Conservation (phyloP, 2,113 vertebrate species). For the Colinus virginianus region DNA sequence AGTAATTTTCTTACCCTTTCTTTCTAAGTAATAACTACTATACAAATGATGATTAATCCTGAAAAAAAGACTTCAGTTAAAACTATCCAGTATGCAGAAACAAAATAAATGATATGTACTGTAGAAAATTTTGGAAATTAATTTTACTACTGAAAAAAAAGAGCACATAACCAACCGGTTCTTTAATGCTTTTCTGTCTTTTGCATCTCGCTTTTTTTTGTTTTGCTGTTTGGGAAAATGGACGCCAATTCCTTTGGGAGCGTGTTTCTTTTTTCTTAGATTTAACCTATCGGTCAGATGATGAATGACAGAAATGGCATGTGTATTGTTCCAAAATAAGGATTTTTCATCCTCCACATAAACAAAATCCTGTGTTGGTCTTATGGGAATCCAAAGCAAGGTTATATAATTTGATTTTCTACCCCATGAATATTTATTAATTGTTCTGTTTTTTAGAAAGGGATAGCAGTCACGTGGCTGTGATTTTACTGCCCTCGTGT, state of each 20-base stretch:
- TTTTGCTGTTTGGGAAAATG: background rate
- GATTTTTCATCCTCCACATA: background rate
- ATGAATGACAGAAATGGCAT: background rate
- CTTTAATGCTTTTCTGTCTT: background rate
- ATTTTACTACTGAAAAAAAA: background rate
- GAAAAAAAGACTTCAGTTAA: background rate
- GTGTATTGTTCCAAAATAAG: background rate
- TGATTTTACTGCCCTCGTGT: background rate
- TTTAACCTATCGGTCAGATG: background rate
- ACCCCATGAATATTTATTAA: background rate
- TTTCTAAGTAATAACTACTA: background rate
- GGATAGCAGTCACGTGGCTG: background rate
- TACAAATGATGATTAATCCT: background rate
- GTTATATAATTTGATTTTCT: background rate
- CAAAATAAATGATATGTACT: background rate
- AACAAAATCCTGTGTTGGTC: fast-evolving
- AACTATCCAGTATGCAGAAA: background rate
- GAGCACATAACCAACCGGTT: background rate
- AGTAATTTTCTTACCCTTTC: background rate
- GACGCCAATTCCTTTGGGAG: background rate
- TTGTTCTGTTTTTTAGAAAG: background rate
- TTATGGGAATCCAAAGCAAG: background rate
- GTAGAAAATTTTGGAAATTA: background rate
- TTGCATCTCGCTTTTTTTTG: background rate
- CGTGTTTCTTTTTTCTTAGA: background rate